Base-by-base conservation (phyloP, 35 echinoderm and acorn worm genomes). In the Stichopus chloronotus region DNA sequence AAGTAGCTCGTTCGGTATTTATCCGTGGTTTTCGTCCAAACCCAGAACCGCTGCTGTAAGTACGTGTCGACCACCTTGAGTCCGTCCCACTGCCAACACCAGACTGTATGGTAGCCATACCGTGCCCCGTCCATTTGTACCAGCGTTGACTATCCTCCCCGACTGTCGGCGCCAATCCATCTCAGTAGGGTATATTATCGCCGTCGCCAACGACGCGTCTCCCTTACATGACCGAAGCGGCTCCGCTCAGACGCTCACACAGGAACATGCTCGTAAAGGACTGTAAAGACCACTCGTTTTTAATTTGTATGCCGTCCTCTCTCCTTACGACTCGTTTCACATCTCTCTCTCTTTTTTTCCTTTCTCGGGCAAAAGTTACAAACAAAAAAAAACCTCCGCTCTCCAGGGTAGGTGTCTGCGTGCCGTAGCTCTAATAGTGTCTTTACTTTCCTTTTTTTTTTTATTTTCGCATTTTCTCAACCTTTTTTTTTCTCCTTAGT, bases 131-230 rank as follows among this genome's bases (percentile, higher is more conserved):
- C 55, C 80, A 52, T 55, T 83, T 83, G 52, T 83, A 56, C 55
- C n/a, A 55, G 12, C 80, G 30, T 10, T 16, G 80, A 8, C 17
- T 55, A 19, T 83, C 80, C 10, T 83, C 55, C n/a, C 43, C 55
- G 55, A 56, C 52, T 83, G 80, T 83, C 80, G 80, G 80, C 80
- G 80, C 80, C 80, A 83, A 83, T 83, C 80, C 52, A n/a, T 83
- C 53, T 83, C 55, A 53, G 25, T 53, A n/a, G 80, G 80, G 80
- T 83, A 83, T 55, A 85, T 85, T 85, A 85, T 85, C 57, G 25
- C 30, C 20, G 80, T 17, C 43, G 80, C 52, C 80, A 17, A n/a
- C 78, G 20, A 14, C n/a, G 25, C n/a, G 80, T 53, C 80, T 83
- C 80, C 80, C 80, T 56, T 56, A 83, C 19, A 57, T 43, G 53